phyloP scores from a whole-genome alignment of 2,888 invertebrate species.

The Eilema sororculum region DNA sequence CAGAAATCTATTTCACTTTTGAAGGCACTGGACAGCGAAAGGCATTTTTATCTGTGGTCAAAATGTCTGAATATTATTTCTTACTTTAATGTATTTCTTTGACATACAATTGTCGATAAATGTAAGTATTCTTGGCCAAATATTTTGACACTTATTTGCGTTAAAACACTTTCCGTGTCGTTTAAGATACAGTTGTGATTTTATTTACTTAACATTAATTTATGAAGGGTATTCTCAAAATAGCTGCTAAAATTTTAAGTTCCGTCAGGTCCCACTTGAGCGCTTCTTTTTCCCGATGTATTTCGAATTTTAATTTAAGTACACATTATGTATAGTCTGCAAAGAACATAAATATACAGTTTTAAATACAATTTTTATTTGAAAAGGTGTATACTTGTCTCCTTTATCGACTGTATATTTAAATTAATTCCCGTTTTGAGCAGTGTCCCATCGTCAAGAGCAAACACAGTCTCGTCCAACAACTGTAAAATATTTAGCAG shows the following conservation, averaged over 20 bases:
- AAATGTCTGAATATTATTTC: background rate
- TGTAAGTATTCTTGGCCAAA: conserved; percentile 18
- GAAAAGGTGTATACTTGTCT: too few species aligned
- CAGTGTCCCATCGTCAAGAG: too few species aligned
- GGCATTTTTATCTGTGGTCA: background rate
- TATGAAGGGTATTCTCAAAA: background rate
- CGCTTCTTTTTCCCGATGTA: too few species aligned
- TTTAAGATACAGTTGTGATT: conserved; percentile 4
- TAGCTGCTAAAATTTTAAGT: background rate
- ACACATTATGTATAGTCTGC: too few species aligned
- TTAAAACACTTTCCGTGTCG: conserved; percentile 9
- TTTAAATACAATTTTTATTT: too few species aligned
- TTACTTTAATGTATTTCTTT: background rate
- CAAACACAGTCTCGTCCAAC: too few species aligned
- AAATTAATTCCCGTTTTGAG: too few species aligned
- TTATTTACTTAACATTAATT: conserved; percentile 4
- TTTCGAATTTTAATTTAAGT: too few species aligned
- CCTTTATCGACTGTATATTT: too few species aligned
- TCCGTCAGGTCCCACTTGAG: too few species aligned
- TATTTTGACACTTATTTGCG: conserved; percentile 25
- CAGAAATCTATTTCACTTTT: background rate
- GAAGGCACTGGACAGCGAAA: background rate
- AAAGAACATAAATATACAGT: too few species aligned
- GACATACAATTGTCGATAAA: background rate
- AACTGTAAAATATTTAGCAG: background rate